Base-by-base conservation (phyloP, 1,140 invertebrate species). In the Batillaria attramentaria region DNA sequence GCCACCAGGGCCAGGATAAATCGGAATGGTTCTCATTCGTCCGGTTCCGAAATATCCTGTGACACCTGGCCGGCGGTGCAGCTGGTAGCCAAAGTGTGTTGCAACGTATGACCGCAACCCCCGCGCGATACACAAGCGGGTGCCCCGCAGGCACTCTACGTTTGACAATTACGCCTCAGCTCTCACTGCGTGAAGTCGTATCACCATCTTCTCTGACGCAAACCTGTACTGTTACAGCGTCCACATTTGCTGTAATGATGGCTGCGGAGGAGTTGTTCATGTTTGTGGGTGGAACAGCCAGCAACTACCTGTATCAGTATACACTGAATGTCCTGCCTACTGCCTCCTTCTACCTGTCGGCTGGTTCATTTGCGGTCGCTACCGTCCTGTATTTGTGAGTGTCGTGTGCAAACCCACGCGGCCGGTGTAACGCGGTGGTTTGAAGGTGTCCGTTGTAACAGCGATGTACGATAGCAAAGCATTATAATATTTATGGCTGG, bases 221-320 rank as follows among this genome's bases (percentile, higher is more conserved):
- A 33, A 20, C 37, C 28, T 39, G 8, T 68, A 1, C 10, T 39
- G 6, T 68, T 68, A 33, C 37, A 68, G 65, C 65, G 24, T 68
- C 65, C 65, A 35, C 65, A 20, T 68, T 68, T 24, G 65, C 65
- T 20, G 5, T 68, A 37, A 68, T 68, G 24, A 28, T 68, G 28
- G 65, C 33, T 68, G 33, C 24, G 24, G 65, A 68, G 16, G 65
- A 68, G 37, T 4, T 68, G 6, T 68, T 68, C 37, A 33, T 20
- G 37, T 68, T 68, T 24, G 65, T 28, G 24, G 65, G 65, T 33
- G 37, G n/a, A 33, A 28, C 24, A 8, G 28, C 65, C 5, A 35
- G 31, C n/a, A 68, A 68, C 65, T 68, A 68, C 65, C 28, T 68
- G n/a, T 68, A 68, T 35, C 28, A 68, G 37, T 10, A 24, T 68